Evolutionary conservation across 2,888 invertebrate species (phyloP).

Genomic region (Myopa tessellatipennis): DNA sequence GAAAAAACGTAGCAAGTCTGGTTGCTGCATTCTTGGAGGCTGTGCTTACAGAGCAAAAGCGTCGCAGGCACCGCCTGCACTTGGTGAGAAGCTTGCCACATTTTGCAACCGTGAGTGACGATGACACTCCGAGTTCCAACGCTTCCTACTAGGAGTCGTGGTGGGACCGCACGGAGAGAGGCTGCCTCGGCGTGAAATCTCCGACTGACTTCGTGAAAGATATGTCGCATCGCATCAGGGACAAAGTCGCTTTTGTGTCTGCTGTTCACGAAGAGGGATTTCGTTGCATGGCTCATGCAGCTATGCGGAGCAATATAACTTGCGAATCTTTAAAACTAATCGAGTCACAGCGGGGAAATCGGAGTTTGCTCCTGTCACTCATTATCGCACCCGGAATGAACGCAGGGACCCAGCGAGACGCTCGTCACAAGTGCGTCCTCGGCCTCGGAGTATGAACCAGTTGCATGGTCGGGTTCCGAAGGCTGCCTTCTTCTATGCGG

Average conservation of each 20-base stretch:
- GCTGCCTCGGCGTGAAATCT: conserved; percentile 28
- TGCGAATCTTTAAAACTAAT: conserved; percentile 45
- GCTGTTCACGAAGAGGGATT: neutral
- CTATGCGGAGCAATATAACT: conserved; percentile 39
- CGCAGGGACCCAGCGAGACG: neutral
- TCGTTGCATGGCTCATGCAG: conserved; percentile 9
- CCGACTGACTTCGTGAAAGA: conserved; percentile 41
- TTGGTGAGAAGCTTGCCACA: neutral
- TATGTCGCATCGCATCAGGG: conserved; percentile 43
- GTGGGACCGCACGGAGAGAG: conserved; percentile 26
- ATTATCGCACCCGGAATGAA: conserved; percentile 44
- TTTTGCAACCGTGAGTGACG: neutral
- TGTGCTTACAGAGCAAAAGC: neutral
- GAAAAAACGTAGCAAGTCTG: neutral
- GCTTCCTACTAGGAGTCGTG: neutral
- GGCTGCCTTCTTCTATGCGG: neutral
- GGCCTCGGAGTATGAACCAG: no score
- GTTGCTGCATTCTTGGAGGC: neutral
- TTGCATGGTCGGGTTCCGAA: neutral
- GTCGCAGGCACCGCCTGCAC: neutral
- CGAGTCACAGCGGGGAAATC: conserved; percentile 49
- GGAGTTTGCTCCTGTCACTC: conserved; percentile 47
- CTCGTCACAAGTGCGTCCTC: neutral
- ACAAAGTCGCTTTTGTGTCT: conserved; percentile 11
- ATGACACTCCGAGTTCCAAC: neutral